A percentile compares a stretch with the other conserved stretches of the same genome.
phyloP scores from a whole-genome alignment of 2,888 invertebrate species.

The Coenonympha glycerion region DNA sequence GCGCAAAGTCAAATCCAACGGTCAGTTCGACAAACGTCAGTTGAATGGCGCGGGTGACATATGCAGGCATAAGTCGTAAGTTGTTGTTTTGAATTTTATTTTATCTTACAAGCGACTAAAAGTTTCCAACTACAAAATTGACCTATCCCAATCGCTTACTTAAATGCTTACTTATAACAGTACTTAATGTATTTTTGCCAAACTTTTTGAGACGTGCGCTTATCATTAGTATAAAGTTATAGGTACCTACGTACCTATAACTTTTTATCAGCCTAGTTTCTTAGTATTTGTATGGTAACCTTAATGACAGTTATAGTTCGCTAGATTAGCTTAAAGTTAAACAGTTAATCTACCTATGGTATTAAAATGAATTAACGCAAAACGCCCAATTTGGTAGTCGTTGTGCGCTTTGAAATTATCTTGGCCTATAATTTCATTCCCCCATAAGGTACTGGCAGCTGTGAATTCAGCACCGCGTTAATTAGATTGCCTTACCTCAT shows the following conservation, averaged over 20 bases:
- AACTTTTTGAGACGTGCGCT: no score
- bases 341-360: constrained; percentile 9
- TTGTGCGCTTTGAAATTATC: constrained; percentile 20
- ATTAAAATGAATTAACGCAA: constrained; percentile 12
- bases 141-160: no score
- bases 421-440: constrained; percentile 17
- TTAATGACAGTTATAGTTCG: neutral
- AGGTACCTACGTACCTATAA: no score
- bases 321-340: neutral
- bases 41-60: constrained; percentile 52
- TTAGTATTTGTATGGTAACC: neutral
- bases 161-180: no score
- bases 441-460: constrained; percentile 14
- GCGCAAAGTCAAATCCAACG: constrained; percentile 56
- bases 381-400: constrained; percentile 15
- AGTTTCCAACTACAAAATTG: no score
- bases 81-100: constrained; percentile 18
- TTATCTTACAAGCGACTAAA: no score
- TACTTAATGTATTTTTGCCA: no score
- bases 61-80: constrained; percentile 53
- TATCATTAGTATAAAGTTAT: no score
- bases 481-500: constrained; percentile 23
- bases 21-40: constrained; percentile 54
- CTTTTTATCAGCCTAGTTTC: neutral
- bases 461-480: constrained; percentile 19